Conservation (phyloP, 2,797 vertebrate species). For the Sebastes oblongus region DNA sequence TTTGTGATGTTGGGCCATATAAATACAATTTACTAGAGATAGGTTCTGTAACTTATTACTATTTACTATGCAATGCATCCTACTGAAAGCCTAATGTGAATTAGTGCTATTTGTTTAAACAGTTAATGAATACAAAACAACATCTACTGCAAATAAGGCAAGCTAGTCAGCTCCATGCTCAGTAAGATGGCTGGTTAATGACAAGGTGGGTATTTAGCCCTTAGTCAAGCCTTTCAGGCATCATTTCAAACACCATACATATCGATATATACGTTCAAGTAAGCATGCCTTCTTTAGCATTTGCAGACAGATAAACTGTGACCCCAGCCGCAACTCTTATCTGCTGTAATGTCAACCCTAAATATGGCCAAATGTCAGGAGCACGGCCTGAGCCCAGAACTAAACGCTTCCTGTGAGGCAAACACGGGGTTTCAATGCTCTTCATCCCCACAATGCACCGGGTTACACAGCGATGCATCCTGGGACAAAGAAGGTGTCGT, state of each 20-base stretch:
- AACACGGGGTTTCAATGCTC: accelerated
- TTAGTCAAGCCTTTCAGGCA: conserved; percentile 21
- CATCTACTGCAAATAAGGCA: not conserved
- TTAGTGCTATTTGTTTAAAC: accelerated
- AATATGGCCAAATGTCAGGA: not conserved
- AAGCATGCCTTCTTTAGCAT: too few relatives aligned
- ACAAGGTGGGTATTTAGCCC: not conserved
- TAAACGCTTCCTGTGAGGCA: conserved; percentile 1
- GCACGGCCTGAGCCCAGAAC: too few relatives aligned
- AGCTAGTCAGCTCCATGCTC: not conserved
- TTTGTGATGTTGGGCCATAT: accelerated
- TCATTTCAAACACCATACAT: accelerated
- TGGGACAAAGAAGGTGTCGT: conserved; percentile 82
- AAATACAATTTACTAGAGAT: too few relatives aligned
- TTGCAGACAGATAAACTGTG: too few relatives aligned
- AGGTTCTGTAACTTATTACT: not conserved
- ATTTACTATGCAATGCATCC: not conserved
- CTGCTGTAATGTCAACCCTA: accelerated
- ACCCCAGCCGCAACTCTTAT: not conserved
- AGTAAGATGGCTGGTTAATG: conserved; percentile 46
- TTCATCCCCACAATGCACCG: not conserved
- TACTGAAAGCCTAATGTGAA: not conserved
- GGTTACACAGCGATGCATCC: conserved; percentile 54
- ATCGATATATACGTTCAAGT: not conserved
- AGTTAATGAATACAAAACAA: not conserved